A percentile compares a stretch with the other conserved stretches of the same genome.
These are phyloP conservation scores for Hipparchia semele DNA, from an alignment of 2,888 invertebrate genomes.

Conservation along the genomic window DNA sequence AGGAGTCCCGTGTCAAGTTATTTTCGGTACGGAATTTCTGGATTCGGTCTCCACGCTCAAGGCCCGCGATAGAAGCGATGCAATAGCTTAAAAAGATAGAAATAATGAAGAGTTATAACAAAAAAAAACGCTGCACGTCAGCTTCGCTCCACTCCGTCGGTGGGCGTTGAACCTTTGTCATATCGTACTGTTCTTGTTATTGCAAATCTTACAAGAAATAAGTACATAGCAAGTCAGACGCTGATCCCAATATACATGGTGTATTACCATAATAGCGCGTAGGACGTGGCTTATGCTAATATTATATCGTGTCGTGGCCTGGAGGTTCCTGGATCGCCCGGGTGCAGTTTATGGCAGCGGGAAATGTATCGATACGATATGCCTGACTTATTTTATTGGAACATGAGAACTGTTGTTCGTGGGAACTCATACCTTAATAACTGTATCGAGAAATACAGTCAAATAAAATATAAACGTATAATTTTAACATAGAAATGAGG, in stretches of 20 bases:
- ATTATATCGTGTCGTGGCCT: conserved; percentile 23
- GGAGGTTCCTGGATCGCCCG: conserved; percentile 11
- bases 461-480: not conserved
- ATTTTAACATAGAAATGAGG: not conserved
- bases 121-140: no score
- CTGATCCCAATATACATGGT: conserved; percentile 9
- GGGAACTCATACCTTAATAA: not conserved
- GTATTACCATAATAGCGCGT: conserved; percentile 19
- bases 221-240: not conserved
- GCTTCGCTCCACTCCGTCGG: no score
- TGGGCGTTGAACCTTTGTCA: no score
- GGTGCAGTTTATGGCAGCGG: conserved; percentile 16
- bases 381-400: conserved; percentile 11
- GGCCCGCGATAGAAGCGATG: no score
- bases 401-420: conserved; percentile 8
- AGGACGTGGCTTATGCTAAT: conserved; percentile 32
- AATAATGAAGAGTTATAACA: no score
- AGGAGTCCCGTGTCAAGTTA: no score
- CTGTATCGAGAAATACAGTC: not conserved
- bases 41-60: no score
- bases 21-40: no score
- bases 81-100: no score
- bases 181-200: not conserved
- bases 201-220: conserved; percentile 9
- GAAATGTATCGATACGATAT: conserved; percentile 6